Conservation (phyloP, 1,140 invertebrate species). For the Lordiphosa stackelbergi region DNA sequence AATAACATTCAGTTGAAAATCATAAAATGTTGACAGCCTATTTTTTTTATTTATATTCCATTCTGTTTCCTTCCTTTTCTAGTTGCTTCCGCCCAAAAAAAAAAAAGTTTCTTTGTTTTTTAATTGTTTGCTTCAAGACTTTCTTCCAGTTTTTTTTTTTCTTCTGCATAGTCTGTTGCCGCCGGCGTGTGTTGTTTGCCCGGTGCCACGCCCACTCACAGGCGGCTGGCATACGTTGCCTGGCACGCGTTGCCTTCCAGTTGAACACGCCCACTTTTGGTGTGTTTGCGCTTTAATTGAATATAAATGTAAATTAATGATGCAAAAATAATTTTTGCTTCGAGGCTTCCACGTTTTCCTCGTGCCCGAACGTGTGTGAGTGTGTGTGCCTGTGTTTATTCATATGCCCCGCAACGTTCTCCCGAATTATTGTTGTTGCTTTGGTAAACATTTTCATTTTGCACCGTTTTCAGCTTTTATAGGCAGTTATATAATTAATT, state of each 20-base stretch:
- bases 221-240: slow-evolving; percentile 44
- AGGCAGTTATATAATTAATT: slow-evolving; percentile 67
- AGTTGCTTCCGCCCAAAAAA: neutral
- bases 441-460: slow-evolving; percentile 65
- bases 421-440: slow-evolving; percentile 28
- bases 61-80: no score
- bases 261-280: slow-evolving; percentile 27
- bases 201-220: slow-evolving; percentile 35
- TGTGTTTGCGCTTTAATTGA: slow-evolving; percentile 74
- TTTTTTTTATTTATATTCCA: no score
- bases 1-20: no score
- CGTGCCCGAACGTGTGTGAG: slow-evolving; percentile 16
- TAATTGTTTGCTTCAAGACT: slow-evolving; percentile 35
- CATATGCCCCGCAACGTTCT: slow-evolving; percentile 19
- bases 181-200: slow-evolving; percentile 12
- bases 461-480: slow-evolving; percentile 57
- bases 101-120: slow-evolving; percentile 15
- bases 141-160: slow-evolving; percentile 5
- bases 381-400: slow-evolving; percentile 35
- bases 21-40: no score
- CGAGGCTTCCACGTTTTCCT: slow-evolving; percentile 44
- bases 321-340: slow-evolving; percentile 75
- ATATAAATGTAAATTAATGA: slow-evolving; percentile 76
- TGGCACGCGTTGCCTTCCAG: slow-evolving; percentile 11
- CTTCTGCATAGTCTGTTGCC: neutral